Evolutionary conservation across 2,113 vertebrate genomes (phyloP).

Genomic region (Cranoglanis bouderius): DNA sequence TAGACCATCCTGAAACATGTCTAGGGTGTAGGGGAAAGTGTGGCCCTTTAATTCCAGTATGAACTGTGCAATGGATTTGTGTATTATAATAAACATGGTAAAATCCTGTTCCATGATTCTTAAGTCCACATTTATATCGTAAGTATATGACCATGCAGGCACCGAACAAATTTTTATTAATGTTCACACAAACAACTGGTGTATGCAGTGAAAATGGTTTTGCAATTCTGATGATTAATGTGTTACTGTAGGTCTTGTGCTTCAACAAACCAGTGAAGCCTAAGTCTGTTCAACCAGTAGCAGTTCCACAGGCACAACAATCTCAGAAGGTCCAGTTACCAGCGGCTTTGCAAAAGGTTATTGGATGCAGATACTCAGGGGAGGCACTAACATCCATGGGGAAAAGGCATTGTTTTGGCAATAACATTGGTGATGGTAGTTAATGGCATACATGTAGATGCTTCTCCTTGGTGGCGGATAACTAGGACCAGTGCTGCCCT

Average conservation of each 20-base stretch:
- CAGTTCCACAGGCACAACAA: constrained; percentile 51
- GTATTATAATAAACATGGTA: not conserved
- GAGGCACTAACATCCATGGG: constrained; percentile 39
- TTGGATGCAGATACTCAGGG: constrained; percentile 12
- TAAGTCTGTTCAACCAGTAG: not conserved
- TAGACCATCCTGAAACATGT: not conserved
- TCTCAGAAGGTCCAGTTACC: constrained; percentile 51
- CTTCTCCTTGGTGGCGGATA: constrained; percentile 17
- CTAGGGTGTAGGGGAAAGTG: not conserved
- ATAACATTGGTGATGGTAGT: constrained; percentile 16
- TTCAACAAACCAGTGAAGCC: constrained; percentile 34
- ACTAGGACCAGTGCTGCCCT: not conserved
- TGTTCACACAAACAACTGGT: not conserved
- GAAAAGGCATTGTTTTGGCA: not conserved
- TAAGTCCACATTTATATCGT: too few species aligned
- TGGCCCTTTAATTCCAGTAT: not conserved
- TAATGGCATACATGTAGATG: not conserved
- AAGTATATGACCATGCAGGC: not conserved
- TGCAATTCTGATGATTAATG: constrained; percentile 15
- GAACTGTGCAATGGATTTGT: not conserved
- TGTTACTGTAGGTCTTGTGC: constrained; percentile 36
- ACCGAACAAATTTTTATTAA: not conserved
- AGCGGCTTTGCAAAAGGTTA: constrained; percentile 47
- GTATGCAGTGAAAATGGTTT: not conserved
- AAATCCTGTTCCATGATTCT: too few species aligned